Evolutionary conservation across 2,797 vertebrate species (phyloP).

Genomic region (Carduelis carduelis): DNA sequence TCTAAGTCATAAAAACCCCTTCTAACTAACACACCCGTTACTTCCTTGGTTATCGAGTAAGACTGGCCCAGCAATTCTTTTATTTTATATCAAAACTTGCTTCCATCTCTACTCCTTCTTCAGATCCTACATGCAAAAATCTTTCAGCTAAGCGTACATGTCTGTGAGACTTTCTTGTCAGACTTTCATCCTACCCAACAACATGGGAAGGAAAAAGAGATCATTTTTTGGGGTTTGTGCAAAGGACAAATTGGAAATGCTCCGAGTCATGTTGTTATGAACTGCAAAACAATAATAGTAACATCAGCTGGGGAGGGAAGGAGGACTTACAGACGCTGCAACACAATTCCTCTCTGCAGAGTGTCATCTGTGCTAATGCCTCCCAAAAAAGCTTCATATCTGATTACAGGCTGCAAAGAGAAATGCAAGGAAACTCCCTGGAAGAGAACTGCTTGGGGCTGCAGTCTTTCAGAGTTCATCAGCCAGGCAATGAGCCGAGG

Average conservation of each 20-base stretch:
- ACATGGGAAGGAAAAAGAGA: background rate
- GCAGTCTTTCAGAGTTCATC: constrained; percentile 22
- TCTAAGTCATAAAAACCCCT: too few relatives aligned
- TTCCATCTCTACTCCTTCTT: too few relatives aligned
- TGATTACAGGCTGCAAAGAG: background rate
- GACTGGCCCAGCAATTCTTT: too few relatives aligned
- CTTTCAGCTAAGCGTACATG: too few relatives aligned
- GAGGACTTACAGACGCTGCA: background rate
- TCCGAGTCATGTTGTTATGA: background rate
- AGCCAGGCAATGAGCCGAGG: background rate
- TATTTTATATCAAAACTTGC: too few relatives aligned
- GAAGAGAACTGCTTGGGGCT: constrained; percentile 14
- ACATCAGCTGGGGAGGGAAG: background rate
- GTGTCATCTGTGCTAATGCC: background rate
- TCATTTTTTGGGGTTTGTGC: background rate
- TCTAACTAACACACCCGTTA: too few relatives aligned
- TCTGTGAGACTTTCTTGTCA: too few relatives aligned
- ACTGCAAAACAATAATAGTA: background rate
- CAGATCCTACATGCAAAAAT: too few relatives aligned
- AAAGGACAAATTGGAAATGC: background rate
- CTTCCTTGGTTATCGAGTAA: too few relatives aligned
- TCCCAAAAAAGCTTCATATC: constrained; percentile 12
- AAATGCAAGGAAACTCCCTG: background rate
- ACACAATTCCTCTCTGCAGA: background rate
- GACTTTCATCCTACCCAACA: background rate